Evolutionary conservation across 2,797 vertebrate species (phyloP).

Genomic region (Enteromius afrohamiltoni): DNA sequence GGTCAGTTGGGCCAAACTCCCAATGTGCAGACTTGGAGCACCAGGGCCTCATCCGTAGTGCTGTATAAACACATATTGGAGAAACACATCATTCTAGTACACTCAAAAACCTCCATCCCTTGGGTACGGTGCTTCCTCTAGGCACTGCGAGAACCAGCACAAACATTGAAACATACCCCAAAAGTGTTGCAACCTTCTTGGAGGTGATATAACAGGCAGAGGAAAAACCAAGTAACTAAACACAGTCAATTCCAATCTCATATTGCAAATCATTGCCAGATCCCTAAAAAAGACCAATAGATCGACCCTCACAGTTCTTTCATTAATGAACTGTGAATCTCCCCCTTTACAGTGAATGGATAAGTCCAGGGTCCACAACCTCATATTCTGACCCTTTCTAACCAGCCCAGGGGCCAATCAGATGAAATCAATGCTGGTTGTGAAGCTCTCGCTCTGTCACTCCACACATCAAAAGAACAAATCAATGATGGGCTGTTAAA

Average conservation of each 20-base stretch:
- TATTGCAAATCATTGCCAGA: not conserved
- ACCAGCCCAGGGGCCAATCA: conserved; percentile 59
- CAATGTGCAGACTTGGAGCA: conserved; percentile 25
- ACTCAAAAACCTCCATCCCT: conserved; percentile 1
- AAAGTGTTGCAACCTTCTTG: conserved; percentile 24
- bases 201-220: conserved; percentile 46
- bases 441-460: conserved; percentile 40
- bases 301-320: not conserved
- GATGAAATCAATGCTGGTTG: conserved; percentile 71
- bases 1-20: conserved; percentile 39
- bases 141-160: conserved; percentile 6
- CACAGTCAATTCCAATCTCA: conserved; percentile 54
- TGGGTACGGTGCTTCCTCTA: conserved; percentile 10
- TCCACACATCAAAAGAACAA: conserved; percentile 35
- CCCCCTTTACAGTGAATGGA: conserved; percentile 43
- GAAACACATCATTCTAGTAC: not conserved
- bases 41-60: conserved; percentile 20
- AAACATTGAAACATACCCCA: conserved; percentile 37
- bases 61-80: conserved; percentile 32
- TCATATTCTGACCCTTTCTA: conserved; percentile 55
- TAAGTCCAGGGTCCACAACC: conserved; percentile 38
- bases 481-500: conserved; percentile 28
- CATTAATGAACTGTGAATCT: conserved; percentile 14
- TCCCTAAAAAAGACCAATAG: not conserved
- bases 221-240: conserved; percentile 41